Percentiles rank a stretch among this genome's conserved stretches.
These are phyloP conservation scores for Cladopsammia gracilis DNA, from an alignment of 64 coral and sea anemone species.

Conservation along the genomic window DNA sequence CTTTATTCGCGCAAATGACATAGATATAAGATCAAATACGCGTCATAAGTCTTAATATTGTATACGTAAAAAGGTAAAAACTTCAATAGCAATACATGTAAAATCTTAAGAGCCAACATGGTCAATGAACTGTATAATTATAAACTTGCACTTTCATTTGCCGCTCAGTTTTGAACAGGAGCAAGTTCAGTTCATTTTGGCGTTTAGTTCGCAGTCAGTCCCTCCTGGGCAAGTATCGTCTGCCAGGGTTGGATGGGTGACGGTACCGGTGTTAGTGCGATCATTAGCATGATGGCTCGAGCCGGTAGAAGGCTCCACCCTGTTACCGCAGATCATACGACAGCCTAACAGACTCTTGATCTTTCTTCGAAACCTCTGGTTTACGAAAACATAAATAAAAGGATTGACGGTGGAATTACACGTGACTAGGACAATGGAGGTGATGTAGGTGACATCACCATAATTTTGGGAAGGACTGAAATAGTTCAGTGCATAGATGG, in stretches of 20 bases:
- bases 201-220: not conserved
- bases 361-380: not conserved
- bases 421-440: constrained; percentile 32
- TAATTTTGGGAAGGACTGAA: constrained; percentile 25
- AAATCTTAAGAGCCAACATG: too few relatives aligned
- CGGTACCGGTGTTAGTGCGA: not conserved
- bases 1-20: too few relatives aligned
- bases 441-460: constrained; percentile 25
- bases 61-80: too few relatives aligned
- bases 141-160: too few relatives aligned
- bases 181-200: too few relatives aligned
- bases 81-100: too few relatives aligned
- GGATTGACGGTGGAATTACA: constrained; percentile 37
- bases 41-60: too few relatives aligned
- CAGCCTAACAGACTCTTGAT: constrained; percentile 11
- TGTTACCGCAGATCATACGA: not conserved
- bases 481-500: constrained; percentile 41
- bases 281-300: not conserved
- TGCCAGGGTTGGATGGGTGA: not conserved
- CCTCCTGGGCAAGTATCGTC: not conserved
- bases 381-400: constrained; percentile 31
- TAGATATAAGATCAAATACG: too few relatives aligned
- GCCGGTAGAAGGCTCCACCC: not conserved
- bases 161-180: too few relatives aligned
- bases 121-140: too few relatives aligned